Conservation (phyloP, 1,140 invertebrate genomes). For the Sinella curviseta region DNA sequence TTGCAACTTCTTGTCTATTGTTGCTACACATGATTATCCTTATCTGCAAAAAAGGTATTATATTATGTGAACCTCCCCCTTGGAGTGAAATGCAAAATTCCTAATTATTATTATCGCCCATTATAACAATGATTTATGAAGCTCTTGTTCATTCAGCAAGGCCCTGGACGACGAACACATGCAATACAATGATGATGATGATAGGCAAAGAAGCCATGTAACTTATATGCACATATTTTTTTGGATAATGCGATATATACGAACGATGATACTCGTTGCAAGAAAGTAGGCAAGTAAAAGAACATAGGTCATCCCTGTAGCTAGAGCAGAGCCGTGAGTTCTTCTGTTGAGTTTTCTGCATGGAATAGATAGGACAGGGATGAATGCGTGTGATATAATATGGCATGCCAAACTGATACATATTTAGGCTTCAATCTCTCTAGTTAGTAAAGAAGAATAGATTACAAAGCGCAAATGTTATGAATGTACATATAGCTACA, state of each 20-base stretch:
- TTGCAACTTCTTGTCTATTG: not conserved
- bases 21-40: not conserved
- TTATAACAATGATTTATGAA: constrained; percentile 17
- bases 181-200: no score
- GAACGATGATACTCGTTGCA: no score
- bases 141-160: not conserved
- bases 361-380: no score
- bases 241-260: no score
- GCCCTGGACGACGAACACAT: no score
- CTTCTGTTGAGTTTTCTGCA: not conserved
- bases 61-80: not conserved
- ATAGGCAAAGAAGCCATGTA: no score
- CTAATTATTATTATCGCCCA: constrained; percentile 9
- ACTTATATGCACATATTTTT: not conserved
- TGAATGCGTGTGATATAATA: no score
- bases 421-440: not conserved
- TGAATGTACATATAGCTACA: no score
- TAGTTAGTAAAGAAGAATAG: no score
- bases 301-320: not conserved
- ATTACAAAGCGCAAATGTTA: no score
- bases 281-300: no score
- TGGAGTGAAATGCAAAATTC: constrained; percentile 6
- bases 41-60: not conserved
- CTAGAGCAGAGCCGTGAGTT: no score
- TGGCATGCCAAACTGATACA: not conserved